These are phyloP conservation scores for Zoanthus sansibaricus DNA, from an alignment of 92 coral and sea anemone genomes.

Conservation along the genomic window DNA sequence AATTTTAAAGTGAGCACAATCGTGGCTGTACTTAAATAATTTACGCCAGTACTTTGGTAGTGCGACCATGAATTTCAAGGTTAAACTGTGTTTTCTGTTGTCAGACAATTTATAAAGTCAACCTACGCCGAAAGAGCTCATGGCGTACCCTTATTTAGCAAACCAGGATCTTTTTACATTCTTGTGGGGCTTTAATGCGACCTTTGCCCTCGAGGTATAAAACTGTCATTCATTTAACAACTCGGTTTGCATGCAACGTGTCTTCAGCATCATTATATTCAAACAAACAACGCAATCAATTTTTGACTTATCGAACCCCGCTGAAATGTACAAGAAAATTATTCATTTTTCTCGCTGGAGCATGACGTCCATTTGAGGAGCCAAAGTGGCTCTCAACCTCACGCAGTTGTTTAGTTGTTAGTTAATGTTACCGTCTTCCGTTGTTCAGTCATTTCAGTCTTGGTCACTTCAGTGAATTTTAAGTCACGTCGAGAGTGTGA, in stretches of 20 bases:
- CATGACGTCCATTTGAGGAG: slow-evolving; percentile 34
- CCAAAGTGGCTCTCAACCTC: slow-evolving; percentile 23
- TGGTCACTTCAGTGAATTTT: not conserved
- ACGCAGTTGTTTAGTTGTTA: slow-evolving; percentile 12
- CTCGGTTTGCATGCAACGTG: not conserved
- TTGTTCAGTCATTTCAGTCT: slow-evolving; percentile 1
- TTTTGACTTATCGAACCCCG: slow-evolving; percentile 13
- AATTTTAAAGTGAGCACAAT: not conserved
- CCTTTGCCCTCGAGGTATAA: slow-evolving; percentile 16
- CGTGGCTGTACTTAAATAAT: not conserved
- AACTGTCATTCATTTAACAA: slow-evolving; percentile 1
- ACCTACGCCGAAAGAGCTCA: not conserved
- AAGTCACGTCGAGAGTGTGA: slow-evolving; percentile 18
- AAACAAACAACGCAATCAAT: not conserved
- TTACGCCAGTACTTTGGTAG: not conserved
- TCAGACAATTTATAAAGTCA: not conserved
- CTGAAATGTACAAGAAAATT: slow-evolving; percentile 32
- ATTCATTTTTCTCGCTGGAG: slow-evolving; percentile 31
- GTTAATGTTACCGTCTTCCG: not conserved
- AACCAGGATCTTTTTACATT: slow-evolving; percentile 29
- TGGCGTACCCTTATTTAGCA: slow-evolving; percentile 18
- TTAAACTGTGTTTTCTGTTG: not conserved
- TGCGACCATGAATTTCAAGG: not conserved
- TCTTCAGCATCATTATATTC: not conserved
- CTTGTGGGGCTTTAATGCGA: slow-evolving; percentile 13